Percentiles rank a stretch among this genome's conserved stretches.
These are phyloP conservation scores for Gallinago stenura DNA, from an alignment of 2,797 vertebrate species.

Conservation along the genomic window DNA sequence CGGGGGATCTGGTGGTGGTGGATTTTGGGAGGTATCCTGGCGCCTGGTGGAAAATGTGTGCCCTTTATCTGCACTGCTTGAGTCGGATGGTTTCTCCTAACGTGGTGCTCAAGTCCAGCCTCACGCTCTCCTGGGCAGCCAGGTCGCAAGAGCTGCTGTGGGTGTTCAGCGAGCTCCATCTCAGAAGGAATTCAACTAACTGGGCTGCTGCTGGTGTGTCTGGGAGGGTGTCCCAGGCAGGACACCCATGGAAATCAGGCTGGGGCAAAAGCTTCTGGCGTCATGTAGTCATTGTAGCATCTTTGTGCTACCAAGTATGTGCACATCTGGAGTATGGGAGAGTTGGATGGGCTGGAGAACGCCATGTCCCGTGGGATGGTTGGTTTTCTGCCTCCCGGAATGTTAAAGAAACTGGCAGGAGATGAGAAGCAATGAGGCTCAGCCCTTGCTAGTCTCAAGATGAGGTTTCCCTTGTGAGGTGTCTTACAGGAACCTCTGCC, in stretches of 20 bases:
- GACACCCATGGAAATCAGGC: not conserved
- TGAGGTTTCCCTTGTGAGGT: not conserved
- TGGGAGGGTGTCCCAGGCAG: not conserved
- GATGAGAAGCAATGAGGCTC: not conserved
- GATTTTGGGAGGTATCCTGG: not conserved
- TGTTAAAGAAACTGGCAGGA: not conserved
- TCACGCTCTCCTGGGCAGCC: rapidly evolving
- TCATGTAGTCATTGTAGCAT: not conserved
- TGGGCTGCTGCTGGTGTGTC: not conserved
- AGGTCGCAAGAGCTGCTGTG: rapidly evolving
- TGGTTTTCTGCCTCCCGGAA: rapidly evolving
- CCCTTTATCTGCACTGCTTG: rapidly evolving
- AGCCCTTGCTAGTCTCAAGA: not conserved
- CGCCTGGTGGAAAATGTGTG: rapidly evolving
- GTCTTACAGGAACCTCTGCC: not conserved
- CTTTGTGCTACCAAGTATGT: not conserved
- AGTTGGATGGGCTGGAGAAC: not conserved
- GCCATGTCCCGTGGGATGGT: not conserved
- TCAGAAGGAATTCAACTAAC: not conserved
- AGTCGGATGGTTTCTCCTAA: not conserved
- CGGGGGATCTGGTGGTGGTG: not conserved
- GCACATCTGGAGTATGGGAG: not conserved
- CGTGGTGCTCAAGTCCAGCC: rapidly evolving
- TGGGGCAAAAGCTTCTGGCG: not conserved
- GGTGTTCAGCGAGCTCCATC: not conserved